Conservation (phyloP, 2,797 vertebrate genomes). For the Centroberyx gerrardi region DNA sequence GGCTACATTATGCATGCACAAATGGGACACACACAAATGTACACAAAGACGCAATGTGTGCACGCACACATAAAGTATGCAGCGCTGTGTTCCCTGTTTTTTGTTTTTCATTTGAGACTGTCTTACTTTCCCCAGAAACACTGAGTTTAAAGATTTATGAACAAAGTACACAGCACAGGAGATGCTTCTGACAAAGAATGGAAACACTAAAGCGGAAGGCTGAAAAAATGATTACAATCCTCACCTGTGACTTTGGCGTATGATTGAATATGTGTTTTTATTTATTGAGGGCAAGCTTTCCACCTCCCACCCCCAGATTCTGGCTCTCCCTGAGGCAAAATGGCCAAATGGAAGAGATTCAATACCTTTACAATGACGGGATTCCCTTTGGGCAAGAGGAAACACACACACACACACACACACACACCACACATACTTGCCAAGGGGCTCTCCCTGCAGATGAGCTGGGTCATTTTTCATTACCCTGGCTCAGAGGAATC, state of each 20-base stretch:
- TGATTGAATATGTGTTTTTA: constrained; percentile 66
- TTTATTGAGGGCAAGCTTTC: constrained; percentile 58
- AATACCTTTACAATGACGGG: constrained; percentile 76
- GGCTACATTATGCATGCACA: constrained; percentile 21
- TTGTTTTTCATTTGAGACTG: not conserved
- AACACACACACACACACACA: constrained; percentile 39
- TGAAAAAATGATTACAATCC: constrained; percentile 30
- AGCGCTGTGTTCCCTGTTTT: no score
- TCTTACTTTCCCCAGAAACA: not conserved
- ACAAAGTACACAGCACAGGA: not conserved
- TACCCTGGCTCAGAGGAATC: constrained; percentile 73
- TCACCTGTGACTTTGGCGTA: constrained; percentile 34
- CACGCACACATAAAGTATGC: not conserved
- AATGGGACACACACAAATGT: constrained; percentile 10
- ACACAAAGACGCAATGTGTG: not conserved
- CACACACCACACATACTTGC: constrained; percentile 62
- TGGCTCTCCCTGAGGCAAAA: constrained; percentile 56
- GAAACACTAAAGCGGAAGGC: constrained; percentile 2
- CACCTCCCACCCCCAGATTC: constrained; percentile 49
- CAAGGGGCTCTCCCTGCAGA: constrained; percentile 81
- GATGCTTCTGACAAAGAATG: constrained; percentile 22
- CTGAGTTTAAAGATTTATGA: constrained; percentile 1
- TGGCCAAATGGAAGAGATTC: constrained; percentile 78
- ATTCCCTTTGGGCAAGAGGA: constrained; percentile 75
- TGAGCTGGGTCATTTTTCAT: constrained; percentile 83